Evolutionary conservation across 23 tunicate genomes (phyloP), one percentile per base, ranked within the genome.

Genomic region (Halocynthia roretzi): DNA sequence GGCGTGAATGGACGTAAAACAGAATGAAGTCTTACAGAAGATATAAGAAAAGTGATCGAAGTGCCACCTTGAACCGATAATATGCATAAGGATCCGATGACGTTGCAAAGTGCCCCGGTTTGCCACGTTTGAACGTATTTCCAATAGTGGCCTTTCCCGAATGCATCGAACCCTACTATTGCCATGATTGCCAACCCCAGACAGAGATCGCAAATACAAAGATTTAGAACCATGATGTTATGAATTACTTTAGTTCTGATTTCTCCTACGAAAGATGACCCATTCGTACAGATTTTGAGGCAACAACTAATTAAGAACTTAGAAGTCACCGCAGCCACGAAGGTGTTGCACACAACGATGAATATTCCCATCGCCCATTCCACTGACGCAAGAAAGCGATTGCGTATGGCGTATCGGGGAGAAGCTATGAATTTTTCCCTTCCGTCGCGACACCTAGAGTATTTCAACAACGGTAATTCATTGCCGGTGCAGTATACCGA

Each of bases 301-400:
- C 6, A 14, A 54, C 10, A 22, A 19, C 78, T 53, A n/a, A 62
- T 52, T 56, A 54, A 10, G 19, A 56, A 8, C 5, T 54, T 74
- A 21, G 60, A 53, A 8, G 21, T 50, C 8, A 74, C 10, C 12
- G 78, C 49, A 14, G 64, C 78, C 0, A 74, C 78, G 19, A 74
- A 22, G 15, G 6, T 52, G 18, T 74, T 74, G 8, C 78, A 62
- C 10, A 74, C 56, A n/a, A 74, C 9, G 17, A 44, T 64, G 56
- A n/a, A 50, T 8, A 74, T 54, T 50, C 78, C 78, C 31, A 74
- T 20, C 4, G 56, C 19, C 78, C 78, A 74, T 74, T 74, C 78
- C 21, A 53, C 22, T 17, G 23, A 50, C 21, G 65, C 49, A 5
- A 74, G 56, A 54, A 54, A 22, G n/a, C 55, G 14, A 14, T 44